These are phyloP conservation scores for Blastobasis lacticolella DNA, from an alignment of 2,888 invertebrate species.

Conservation along the genomic window DNA sequence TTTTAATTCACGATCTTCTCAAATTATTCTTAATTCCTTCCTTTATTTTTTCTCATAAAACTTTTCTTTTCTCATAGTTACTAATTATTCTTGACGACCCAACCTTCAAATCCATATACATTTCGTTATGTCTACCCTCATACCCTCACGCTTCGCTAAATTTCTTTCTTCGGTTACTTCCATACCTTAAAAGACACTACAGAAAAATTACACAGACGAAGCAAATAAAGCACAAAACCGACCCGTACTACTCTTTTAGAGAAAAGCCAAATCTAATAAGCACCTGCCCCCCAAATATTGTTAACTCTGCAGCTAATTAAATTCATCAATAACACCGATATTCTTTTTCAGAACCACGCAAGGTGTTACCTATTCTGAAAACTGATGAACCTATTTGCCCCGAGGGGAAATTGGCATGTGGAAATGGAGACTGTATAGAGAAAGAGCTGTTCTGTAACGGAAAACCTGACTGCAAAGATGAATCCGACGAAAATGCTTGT, in stretches of 20 bases:
- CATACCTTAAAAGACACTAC: constrained; percentile 36
- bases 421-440: constrained; percentile 93
- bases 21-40: no score
- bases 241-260: no score
- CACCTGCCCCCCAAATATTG: not conserved
- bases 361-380: constrained; percentile 89
- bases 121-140: constrained; percentile 12
- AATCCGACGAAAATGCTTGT: constrained; percentile 96
- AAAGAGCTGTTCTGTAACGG: constrained; percentile 95
- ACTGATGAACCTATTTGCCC: constrained; percentile 95
- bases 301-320: not conserved
- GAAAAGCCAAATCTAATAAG: not conserved
- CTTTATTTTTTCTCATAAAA: no score
- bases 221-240: constrained; percentile 12
- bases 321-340: not conserved
- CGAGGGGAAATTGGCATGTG: constrained; percentile 92
- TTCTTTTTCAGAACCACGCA: constrained; percentile 85
- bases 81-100: no score
- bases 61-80: no score
- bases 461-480: constrained; percentile 93
- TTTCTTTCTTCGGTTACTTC: constrained; percentile 31
- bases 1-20: no score
- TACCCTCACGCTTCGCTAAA: constrained; percentile 42
- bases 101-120: no score
- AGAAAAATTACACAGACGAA: constrained; percentile 32